A percentile compares a stretch with the other conserved stretches of the same genome.
Evolutionary conservation across 2,888 invertebrate species (phyloP).

Genomic region (Eristalinus sepulchralis): DNA sequence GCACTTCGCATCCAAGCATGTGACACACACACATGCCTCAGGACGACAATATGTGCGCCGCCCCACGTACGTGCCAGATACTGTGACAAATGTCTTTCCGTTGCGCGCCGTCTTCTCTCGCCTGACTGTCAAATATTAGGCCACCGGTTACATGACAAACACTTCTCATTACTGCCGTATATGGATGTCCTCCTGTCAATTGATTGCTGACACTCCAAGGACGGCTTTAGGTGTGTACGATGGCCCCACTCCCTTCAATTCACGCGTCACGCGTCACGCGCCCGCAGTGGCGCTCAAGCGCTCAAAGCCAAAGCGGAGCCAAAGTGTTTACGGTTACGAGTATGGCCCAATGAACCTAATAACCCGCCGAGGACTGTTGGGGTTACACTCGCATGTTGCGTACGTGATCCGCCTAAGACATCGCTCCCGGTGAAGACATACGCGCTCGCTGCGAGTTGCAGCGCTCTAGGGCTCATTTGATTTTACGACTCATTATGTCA

Average conservation of each 20-base stretch:
- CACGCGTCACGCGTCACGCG: too few species aligned
- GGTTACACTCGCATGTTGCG: constrained; percentile 61
- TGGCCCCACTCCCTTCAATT: neutral
- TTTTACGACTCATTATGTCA: constrained; percentile 66
- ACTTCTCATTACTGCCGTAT: constrained; percentile 67
- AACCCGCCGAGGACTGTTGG: constrained; percentile 51
- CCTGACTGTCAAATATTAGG: constrained; percentile 66
- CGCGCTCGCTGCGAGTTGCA: constrained; percentile 25
- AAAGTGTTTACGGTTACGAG: constrained; percentile 68
- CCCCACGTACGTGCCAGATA: constrained; percentile 33
- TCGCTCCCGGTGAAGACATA: constrained; percentile 11
- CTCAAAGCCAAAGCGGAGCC: constrained; percentile 38
- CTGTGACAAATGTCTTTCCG: constrained; percentile 63
- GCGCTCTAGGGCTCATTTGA: constrained; percentile 38
- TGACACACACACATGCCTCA: neutral
- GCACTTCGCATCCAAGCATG: constrained; percentile 5
- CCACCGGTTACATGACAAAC: constrained; percentile 67
- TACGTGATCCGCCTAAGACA: constrained; percentile 64
- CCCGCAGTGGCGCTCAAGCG: neutral
- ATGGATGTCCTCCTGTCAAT: constrained; percentile 60
- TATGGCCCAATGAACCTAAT: constrained; percentile 56
- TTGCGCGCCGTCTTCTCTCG: constrained; percentile 39
- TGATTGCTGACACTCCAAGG: constrained; percentile 60
- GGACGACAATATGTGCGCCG: constrained; percentile 9
- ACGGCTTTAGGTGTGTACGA: constrained; percentile 7